A percentile compares a stretch with the other conserved stretches of the same genome.
These are phyloP conservation scores for Drosophila ananassae DNA, from an alignment of 1,140 invertebrate genomes.

Conservation along the genomic window DNA sequence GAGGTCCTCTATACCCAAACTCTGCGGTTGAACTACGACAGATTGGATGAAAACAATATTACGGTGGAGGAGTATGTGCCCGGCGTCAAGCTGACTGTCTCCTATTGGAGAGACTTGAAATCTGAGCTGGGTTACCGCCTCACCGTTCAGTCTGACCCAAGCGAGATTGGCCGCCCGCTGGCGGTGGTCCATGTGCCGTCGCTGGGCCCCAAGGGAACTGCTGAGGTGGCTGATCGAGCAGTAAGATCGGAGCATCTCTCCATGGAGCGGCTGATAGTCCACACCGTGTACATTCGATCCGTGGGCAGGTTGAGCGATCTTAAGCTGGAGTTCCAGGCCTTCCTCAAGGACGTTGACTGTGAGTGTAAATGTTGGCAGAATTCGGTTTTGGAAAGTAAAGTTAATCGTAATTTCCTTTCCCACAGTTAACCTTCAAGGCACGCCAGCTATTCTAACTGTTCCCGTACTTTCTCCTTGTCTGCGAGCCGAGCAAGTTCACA, in stretches of 20 bases:
- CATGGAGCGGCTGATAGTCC: conserved; percentile 97
- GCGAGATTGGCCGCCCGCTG: conserved; percentile 91
- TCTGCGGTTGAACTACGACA: conserved; percentile 92
- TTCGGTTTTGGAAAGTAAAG: neutral
- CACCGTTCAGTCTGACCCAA: conserved; percentile 94
- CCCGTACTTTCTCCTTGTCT: conserved; percentile 95
- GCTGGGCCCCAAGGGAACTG: conserved; percentile 87
- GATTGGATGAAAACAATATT: conserved; percentile 95
- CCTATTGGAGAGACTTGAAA: conserved; percentile 95
- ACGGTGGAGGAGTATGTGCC: conserved; percentile 96
- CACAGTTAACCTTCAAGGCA: conserved; percentile 89
- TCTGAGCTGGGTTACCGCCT: conserved; percentile 94
- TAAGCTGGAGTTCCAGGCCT: conserved; percentile 91
- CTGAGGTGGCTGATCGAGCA: conserved; percentile 91
- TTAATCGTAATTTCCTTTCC: neutral
- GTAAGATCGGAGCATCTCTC: conserved; percentile 95
- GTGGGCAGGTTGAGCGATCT: conserved; percentile 92
- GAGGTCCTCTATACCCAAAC: conserved; percentile 98
- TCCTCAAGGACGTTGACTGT: conserved; percentile 90
- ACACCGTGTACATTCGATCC: conserved; percentile 97
- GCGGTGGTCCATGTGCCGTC: conserved; percentile 95
- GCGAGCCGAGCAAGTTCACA: conserved; percentile 94
- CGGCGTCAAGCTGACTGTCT: conserved; percentile 94
- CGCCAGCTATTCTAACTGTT: conserved; percentile 95
- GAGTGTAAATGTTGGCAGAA: conserved; percentile 75